Conservation (phyloP, 2,113 vertebrate species). For the Podarcis raffonei region DNA sequence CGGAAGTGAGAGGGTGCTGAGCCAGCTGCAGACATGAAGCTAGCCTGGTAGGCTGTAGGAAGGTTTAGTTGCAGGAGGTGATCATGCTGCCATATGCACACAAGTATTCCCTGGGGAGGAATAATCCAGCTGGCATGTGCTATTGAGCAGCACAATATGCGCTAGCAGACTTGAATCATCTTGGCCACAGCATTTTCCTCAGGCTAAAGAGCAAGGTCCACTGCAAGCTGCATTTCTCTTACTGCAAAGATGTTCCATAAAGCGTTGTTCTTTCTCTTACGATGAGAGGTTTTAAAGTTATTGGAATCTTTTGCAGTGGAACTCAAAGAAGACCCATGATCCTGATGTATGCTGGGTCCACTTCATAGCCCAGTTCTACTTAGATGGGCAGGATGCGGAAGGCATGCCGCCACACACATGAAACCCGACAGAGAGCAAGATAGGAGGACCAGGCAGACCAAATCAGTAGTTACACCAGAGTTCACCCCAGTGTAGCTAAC, state of each 20-base stretch:
- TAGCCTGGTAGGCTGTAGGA: not conserved
- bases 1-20: not conserved
- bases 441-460: not conserved
- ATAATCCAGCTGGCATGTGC: slow-evolving; percentile 6
- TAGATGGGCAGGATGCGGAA: not conserved
- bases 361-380: not conserved
- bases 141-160: not conserved
- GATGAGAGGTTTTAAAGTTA: not conserved
- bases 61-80: not conserved
- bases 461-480: not conserved
- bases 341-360: not conserved
- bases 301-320: not conserved
- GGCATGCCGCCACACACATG: not conserved
- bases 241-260: not conserved
- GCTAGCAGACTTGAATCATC: not conserved
- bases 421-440: not conserved
- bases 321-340: not conserved
- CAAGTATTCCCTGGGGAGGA: not conserved
- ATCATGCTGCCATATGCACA: not conserved
- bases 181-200: no score
- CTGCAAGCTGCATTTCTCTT: not conserved
- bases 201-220: not conserved
- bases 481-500: not conserved
- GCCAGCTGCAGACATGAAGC: not conserved
- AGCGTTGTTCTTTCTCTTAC: not conserved